phyloP scores from a whole-genome alignment of 2,113 vertebrate species.

The Tetraodon nigroviridis region DNA sequence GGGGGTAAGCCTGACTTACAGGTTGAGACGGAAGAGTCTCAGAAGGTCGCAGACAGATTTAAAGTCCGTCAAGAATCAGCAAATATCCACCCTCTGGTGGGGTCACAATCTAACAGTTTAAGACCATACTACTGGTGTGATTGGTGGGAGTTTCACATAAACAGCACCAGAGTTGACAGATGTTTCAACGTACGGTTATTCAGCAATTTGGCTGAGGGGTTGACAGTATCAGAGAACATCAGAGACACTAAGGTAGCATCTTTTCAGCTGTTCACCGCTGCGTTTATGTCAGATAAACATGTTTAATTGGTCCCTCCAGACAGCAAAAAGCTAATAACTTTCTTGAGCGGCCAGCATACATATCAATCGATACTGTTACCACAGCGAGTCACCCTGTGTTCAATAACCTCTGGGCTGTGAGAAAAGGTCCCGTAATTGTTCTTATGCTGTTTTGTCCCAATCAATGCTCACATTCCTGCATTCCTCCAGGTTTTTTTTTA shows the following conservation, averaged over 20 bases:
- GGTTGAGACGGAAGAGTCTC: not conserved
- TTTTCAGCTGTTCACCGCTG: too few relatives aligned
- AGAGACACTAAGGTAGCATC: too few relatives aligned
- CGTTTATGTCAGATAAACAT: not conserved
- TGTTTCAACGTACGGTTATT: too few relatives aligned
- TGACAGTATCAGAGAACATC: too few relatives aligned
- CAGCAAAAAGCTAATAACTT: not conserved
- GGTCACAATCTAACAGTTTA: too few relatives aligned
- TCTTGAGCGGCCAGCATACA: not conserved
- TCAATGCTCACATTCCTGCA: not conserved
- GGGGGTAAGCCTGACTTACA: constrained; percentile 21
- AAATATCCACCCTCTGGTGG: not conserved
- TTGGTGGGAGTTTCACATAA: too few relatives aligned
- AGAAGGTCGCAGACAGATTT: constrained; percentile 9
- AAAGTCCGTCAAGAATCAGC: not conserved
- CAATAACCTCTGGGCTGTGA: not conserved
- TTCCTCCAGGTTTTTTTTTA: not conserved
- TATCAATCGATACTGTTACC: not conserved
- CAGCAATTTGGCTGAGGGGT: too few relatives aligned
- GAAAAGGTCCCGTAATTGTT: not conserved
- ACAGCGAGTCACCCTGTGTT: not conserved
- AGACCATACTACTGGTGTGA: too few relatives aligned
- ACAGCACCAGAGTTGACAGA: too few relatives aligned
- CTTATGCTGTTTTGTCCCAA: not conserved
- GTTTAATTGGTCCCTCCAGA: not conserved